phyloP scores from a whole-genome alignment of 2,113 vertebrate genomes.

The Tenrec ecaudatus region DNA sequence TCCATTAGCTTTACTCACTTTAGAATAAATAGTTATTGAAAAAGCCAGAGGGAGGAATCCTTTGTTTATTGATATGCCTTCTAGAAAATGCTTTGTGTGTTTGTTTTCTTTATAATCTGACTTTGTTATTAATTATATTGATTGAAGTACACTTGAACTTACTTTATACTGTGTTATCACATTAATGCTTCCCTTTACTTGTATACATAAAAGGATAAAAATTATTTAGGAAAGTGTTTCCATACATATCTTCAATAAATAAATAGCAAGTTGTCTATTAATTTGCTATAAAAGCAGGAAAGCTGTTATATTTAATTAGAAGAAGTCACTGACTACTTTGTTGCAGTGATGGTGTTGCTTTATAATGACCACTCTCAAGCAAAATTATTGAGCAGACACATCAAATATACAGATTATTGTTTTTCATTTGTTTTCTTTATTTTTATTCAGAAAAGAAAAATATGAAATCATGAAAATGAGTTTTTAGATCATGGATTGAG shows the following conservation, averaged over 20 bases:
- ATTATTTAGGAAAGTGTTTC: neutral
- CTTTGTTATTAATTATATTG: neutral
- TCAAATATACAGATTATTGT: neutral
- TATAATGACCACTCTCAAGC: neutral
- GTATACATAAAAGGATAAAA: neutral
- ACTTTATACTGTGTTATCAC: neutral
- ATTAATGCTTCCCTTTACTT: neutral
- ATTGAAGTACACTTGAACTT: neutral
- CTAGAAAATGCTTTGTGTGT: neutral
- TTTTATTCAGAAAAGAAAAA: neutral
- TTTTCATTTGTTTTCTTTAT: neutral
- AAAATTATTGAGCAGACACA: neutral
- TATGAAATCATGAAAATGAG: neutral
- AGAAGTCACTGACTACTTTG: neutral
- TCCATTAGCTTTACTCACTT: neutral
- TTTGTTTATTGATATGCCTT: neutral
- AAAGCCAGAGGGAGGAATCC: accelerated
- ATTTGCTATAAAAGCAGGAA: neutral
- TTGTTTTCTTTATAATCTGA: neutral
- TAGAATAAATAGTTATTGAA: neutral
- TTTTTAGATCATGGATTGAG: slow-evolving; percentile 18
- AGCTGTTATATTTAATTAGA: neutral
- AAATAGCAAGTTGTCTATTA: neutral
- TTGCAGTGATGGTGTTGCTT: slow-evolving; percentile 12
- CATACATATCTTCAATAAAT: neutral